Percentiles rank a stretch among this genome's conserved stretches.
These are phyloP conservation scores for Atherinosoma microstoma DNA, from an alignment of 2,797 vertebrate genomes.

Conservation along the genomic window DNA sequence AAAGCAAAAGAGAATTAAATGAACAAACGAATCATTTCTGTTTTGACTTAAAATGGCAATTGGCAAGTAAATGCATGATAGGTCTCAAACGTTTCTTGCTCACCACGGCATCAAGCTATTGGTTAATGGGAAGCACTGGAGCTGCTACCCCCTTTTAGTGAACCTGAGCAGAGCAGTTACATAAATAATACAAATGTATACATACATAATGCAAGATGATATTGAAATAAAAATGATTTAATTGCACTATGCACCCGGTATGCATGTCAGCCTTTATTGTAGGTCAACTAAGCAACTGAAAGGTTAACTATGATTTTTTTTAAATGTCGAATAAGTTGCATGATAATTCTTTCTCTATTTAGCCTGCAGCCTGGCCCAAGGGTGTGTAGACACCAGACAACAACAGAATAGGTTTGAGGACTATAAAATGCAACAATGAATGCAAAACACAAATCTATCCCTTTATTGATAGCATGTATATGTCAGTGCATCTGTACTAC, in stretches of 20 bases:
- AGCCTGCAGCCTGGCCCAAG: not conserved
- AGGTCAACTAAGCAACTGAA: not conserved
- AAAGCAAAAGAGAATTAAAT: not conserved
- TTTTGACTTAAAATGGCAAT: not conserved
- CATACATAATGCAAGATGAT: not conserved
- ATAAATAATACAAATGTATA: not conserved
- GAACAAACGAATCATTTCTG: not conserved
- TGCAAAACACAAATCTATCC: not conserved
- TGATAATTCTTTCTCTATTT: not conserved
- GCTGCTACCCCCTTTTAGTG: not conserved
- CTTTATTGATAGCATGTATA: not conserved
- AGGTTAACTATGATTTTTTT: not conserved
- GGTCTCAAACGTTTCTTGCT: not conserved
- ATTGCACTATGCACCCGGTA: not conserved
- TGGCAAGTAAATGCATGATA: not conserved
- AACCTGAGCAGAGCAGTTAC: not conserved
- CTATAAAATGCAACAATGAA: not conserved
- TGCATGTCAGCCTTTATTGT: not conserved
- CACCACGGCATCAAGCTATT: not conserved
- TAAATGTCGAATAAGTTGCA: not conserved
- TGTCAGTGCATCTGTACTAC: not conserved
- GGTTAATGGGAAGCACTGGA: not conserved
- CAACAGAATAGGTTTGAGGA: not conserved
- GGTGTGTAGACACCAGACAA: not conserved
- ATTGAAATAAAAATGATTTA: not conserved